phyloP scores from a whole-genome alignment of 2,797 vertebrate genomes.

The Rhincodon typus region DNA sequence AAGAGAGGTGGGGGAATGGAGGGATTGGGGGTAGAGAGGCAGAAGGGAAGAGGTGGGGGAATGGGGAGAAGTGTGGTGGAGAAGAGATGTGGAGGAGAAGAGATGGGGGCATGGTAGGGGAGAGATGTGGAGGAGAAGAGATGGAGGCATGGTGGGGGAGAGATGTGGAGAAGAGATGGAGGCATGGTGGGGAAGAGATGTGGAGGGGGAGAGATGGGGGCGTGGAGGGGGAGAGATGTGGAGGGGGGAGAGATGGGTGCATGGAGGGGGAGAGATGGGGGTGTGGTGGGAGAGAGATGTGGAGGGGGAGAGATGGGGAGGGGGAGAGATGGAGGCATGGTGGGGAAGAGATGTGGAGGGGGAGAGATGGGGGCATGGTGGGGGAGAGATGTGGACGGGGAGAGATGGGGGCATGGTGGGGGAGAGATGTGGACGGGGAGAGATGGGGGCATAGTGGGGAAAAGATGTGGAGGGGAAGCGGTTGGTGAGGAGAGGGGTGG shows the following conservation, averaged over 20 bases:
- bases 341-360: not conserved
- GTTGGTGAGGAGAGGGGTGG: rapidly evolving
- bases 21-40: too few relatives aligned
- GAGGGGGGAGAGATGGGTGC: slow-evolving; percentile 28
- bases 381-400: not conserved
- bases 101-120: too few relatives aligned
- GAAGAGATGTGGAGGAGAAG: too few relatives aligned
- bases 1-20: too few relatives aligned
- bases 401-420: slow-evolving; percentile 36
- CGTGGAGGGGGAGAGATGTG: slow-evolving; percentile 21
- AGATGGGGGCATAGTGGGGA: not conserved
- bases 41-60: too few relatives aligned
- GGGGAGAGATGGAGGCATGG: rapidly evolving
- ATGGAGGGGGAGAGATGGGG: too few relatives aligned
- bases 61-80: too few relatives aligned
- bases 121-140: too few relatives aligned
- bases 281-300: not conserved
- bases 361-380: slow-evolving; percentile 27
- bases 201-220: not conserved
- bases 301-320: not conserved
- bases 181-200: not conserved
- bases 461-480: not conserved
- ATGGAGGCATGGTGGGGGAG: not conserved
- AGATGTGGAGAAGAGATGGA: too few relatives aligned
- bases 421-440: too few relatives aligned